These are phyloP conservation scores for Leptodactylus fuscus DNA, from an alignment of 2,113 vertebrate species.

Conservation along the genomic window DNA sequence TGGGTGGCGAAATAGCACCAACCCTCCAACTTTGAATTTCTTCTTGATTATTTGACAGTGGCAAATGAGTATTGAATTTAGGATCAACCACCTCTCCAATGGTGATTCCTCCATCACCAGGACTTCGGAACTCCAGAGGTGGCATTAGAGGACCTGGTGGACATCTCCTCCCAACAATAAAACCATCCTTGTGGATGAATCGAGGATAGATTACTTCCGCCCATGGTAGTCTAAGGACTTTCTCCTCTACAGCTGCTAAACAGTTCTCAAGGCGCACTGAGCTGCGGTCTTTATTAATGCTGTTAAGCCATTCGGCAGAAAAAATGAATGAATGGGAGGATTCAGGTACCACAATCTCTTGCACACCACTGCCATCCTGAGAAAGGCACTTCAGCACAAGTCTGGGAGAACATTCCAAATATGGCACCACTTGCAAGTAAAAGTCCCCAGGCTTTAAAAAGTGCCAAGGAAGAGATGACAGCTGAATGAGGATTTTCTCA, in stretches of 20 bases:
- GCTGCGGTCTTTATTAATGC: constrained; percentile 87
- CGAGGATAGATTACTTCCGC: constrained; percentile 87
- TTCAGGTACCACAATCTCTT: constrained; percentile 84
- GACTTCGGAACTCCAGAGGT: constrained; percentile 63
- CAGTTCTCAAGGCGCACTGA: constrained; percentile 83
- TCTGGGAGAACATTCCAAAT: constrained; percentile 83
- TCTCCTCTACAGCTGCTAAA: constrained; percentile 84
- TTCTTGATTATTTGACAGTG: constrained; percentile 17
- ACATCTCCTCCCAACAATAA: constrained; percentile 69
- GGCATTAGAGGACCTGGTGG: constrained; percentile 62
- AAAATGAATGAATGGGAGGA: constrained; percentile 87
- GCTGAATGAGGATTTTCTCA: constrained; percentile 85
- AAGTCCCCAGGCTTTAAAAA: constrained; percentile 87
- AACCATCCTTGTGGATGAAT: constrained; percentile 79
- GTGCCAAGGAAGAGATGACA: constrained; percentile 89
- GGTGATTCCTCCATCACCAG: constrained; percentile 61
- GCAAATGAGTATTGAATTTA: constrained; percentile 50
- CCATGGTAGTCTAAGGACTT: constrained; percentile 86
- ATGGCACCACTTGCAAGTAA: constrained; percentile 91
- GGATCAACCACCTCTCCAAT: constrained; percentile 54
- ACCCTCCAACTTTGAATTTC: neutral
- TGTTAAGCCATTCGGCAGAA: constrained; percentile 89
- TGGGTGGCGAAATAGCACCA: constrained; percentile 1
- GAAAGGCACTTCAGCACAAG: constrained; percentile 88
- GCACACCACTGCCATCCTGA: constrained; percentile 82